phyloP scores from a whole-genome alignment of 2,888 invertebrate species.

The Rhamnusium bicolor region DNA sequence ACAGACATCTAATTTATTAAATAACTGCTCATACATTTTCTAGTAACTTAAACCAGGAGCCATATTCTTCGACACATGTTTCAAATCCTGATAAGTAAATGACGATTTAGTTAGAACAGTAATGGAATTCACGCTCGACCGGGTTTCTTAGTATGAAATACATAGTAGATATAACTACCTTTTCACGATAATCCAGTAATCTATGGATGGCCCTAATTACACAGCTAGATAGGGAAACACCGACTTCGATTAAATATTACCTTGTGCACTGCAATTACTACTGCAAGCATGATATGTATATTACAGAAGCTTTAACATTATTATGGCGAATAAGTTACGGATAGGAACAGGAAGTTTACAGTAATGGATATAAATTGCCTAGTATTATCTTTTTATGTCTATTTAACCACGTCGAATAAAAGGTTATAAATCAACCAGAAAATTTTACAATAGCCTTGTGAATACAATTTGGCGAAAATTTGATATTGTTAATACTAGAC shows the following conservation, averaged over 20 bases:
- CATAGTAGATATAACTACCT: constrained; percentile 53
- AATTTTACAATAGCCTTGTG: no score
- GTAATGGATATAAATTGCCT: not conserved
- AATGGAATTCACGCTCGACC: constrained; percentile 6
- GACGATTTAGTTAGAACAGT: not conserved
- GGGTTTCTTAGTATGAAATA: constrained; percentile 29
- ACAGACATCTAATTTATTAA: not conserved
- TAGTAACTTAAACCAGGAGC: not conserved
- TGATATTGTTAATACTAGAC: no score
- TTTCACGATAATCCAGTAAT: constrained; percentile 58
- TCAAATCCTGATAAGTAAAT: not conserved
- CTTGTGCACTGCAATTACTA: constrained; percentile 51
- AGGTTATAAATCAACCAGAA: no score
- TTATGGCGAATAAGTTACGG: not conserved
- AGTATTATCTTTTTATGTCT: no score
- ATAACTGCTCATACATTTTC: not conserved
- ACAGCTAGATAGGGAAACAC: constrained; percentile 57
- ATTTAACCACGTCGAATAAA: no score
- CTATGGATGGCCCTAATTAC: constrained; percentile 58
- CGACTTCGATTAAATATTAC: constrained; percentile 56
- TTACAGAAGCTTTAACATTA: not conserved
- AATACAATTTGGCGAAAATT: no score
- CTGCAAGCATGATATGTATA: constrained; percentile 47
- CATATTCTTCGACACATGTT: constrained; percentile 16
- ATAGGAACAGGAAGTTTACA: not conserved